phyloP scores from a whole-genome alignment of 2,797 vertebrate species.

The Brachyrhaphis roseni region DNA sequence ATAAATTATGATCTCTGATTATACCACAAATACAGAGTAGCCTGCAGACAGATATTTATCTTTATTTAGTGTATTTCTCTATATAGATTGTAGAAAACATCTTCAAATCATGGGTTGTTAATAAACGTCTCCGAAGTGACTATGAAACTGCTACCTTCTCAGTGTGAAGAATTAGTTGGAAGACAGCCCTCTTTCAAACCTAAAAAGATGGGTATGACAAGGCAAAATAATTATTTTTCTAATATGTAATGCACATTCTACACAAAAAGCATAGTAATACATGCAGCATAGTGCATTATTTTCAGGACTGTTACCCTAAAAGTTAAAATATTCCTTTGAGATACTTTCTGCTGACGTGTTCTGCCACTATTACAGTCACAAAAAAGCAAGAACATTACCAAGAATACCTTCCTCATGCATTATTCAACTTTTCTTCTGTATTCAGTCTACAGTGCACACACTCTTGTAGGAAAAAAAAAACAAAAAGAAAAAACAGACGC shows the following conservation, averaged over 20 bases:
- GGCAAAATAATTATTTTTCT: not conserved
- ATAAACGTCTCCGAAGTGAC: not conserved
- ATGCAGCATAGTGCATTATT: not conserved
- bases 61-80: not conserved
- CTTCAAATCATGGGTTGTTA: not conserved
- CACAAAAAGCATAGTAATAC: not conserved
- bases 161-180: not conserved
- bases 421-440: conserved; percentile 62
- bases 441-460: conserved; percentile 50
- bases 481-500: conserved; percentile 43
- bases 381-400: conserved; percentile 47
- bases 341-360: not conserved
- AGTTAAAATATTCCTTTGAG: conserved; percentile 14
- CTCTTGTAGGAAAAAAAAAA: conserved; percentile 45
- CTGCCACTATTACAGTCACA: conserved; percentile 24
- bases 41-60: not conserved
- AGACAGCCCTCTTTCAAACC: not conserved
- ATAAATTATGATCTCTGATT: not conserved
- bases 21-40: not conserved
- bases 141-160: not conserved
- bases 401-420: conserved; percentile 60
- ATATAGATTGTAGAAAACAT: not conserved
- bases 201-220: not conserved
- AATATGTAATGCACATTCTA: not conserved
- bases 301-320: not conserved